phyloP scores from a whole-genome alignment of 2,113 vertebrate genomes.

The Triplophysa tibetana region DNA sequence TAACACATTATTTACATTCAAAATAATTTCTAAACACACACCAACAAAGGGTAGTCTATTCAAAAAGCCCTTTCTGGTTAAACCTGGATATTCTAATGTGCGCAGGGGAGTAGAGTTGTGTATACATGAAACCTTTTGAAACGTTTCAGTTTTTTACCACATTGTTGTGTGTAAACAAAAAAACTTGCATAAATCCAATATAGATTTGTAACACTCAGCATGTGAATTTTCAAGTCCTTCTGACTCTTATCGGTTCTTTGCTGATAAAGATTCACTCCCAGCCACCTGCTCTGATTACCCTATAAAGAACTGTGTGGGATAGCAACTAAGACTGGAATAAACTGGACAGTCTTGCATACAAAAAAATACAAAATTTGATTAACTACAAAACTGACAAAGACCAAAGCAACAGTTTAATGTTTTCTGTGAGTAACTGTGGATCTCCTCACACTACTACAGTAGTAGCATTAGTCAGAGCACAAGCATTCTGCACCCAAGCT shows the following conservation, averaged over 20 bases:
- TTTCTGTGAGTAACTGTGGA: conserved; percentile 4
- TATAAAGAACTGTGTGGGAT: conserved; percentile 1
- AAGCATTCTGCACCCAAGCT: conserved; percentile 55
- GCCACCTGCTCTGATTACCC: conserved; percentile 31
- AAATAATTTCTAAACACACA: too few relatives aligned
- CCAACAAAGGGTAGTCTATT: too few relatives aligned
- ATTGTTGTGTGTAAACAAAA: not conserved
- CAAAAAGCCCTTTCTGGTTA: too few relatives aligned
- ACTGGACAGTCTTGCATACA: conserved; percentile 8
- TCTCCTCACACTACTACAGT: conserved; percentile 16
- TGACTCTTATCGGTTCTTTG: conserved; percentile 4
- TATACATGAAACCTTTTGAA: too few relatives aligned
- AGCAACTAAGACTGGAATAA: not conserved
- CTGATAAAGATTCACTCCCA: conserved; percentile 19
- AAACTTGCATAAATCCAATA: not conserved
- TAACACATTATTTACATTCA: too few relatives aligned
- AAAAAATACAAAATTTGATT: not conserved
- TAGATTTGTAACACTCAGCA: conserved; percentile 2
- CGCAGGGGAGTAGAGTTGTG: too few relatives aligned
- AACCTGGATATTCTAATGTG: too few relatives aligned
- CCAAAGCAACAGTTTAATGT: not conserved
- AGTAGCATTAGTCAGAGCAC: conserved; percentile 66
- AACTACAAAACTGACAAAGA: not conserved
- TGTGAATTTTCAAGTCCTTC: not conserved
- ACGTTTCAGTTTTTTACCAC: too few relatives aligned